Evolutionary conservation across 2,797 vertebrate species (phyloP), one percentile per base, ranked within the genome.

Genomic region (Fistularia tabacaria): DNA sequence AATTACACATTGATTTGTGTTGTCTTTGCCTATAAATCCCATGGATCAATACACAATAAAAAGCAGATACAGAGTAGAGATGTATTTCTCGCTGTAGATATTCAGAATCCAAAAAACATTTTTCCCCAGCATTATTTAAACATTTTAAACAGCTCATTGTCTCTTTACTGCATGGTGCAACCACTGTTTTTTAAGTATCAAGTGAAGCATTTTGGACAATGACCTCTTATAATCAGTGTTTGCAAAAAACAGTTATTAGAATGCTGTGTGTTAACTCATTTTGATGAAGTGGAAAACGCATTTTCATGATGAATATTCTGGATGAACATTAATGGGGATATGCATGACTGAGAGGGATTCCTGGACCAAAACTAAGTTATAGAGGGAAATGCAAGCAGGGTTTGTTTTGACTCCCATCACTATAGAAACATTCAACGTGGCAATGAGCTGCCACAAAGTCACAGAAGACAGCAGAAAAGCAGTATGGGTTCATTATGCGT

Each of bases 401-500:
- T 69, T 79, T 85, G 71, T 86, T 78, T 86, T 83, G 80, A 74
- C 73, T 63, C 45, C 3, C 10, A 45, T 86, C 64, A 14, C 84
- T 73, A 81, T 84, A 53, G 87, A 70, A 81, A 88, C 83, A 49
- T 64, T 71, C 51, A 68, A 54, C 64, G 62, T 56, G 79, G 66
- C 56, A 49, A 45, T 14, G 9, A 63, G 52, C 51, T 65, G 72
- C 60, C 69, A 63, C 59, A 63, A 82, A 71, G 57, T 57, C 38
- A 46, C 62, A 74, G 71, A 56, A 48, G 61, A 51, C 53, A 57
- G 61, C 72, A 58, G 74, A 81, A 65, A 54, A 59, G 68, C 57
- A 73, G 53, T 54, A 54, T 38, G 36, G 51, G 44, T 54, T 44
- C n/a, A 50, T 13, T 14, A 44, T 40, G 69, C 47, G 42, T 54